Percentiles rank a stretch among this genome's conserved stretches.
These are phyloP conservation scores for Epinephelus cyanopodus DNA, from an alignment of 2,113 vertebrate species.

Conservation along the genomic window DNA sequence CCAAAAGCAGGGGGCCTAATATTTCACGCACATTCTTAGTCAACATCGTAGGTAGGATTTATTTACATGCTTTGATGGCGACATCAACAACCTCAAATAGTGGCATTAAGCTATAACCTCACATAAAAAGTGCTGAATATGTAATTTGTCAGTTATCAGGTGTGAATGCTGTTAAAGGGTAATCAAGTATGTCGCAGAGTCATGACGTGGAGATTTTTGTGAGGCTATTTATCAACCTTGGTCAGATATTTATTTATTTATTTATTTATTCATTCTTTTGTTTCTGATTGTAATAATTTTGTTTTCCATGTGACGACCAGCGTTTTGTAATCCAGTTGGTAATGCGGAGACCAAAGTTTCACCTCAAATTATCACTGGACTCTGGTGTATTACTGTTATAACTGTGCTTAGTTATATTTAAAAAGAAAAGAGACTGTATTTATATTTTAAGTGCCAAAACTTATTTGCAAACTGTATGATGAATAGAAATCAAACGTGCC, in stretches of 20 bases:
- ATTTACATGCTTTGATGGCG: conserved; percentile 41
- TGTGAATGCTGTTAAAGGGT: conserved; percentile 51
- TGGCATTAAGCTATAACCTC: conserved; percentile 72
- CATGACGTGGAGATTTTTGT: conserved; percentile 53
- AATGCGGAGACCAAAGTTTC: conserved; percentile 81
- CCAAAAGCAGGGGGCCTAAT: conserved; percentile 68
- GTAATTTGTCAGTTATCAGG: conserved; percentile 60
- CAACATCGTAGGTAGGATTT: conserved; percentile 47
- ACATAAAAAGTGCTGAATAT: conserved; percentile 59
- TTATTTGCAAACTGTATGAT: conserved; percentile 70
- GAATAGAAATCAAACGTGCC: conserved; percentile 70
- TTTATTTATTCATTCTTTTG: conserved; percentile 64
- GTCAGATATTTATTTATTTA: conserved; percentile 79
- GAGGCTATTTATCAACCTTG: conserved; percentile 59
- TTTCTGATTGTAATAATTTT: conserved; percentile 44
- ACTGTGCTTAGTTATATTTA: conserved; percentile 73
- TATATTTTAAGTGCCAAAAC: conserved; percentile 84
- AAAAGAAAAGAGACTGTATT: conserved; percentile 68
- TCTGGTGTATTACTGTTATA: conserved; percentile 72
- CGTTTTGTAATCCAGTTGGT: conserved; percentile 75
- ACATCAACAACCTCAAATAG: conserved; percentile 67
- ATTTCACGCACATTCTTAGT: conserved; percentile 47
- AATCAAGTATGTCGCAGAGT: conserved; percentile 53
- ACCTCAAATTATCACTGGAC: conserved; percentile 74
- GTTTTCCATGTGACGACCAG: conserved; percentile 70